A percentile compares a stretch with the other conserved stretches of the same genome.
Evolutionary conservation across 2,888 invertebrate genomes (phyloP).

Genomic region (Drosophila multiciliata): DNA sequence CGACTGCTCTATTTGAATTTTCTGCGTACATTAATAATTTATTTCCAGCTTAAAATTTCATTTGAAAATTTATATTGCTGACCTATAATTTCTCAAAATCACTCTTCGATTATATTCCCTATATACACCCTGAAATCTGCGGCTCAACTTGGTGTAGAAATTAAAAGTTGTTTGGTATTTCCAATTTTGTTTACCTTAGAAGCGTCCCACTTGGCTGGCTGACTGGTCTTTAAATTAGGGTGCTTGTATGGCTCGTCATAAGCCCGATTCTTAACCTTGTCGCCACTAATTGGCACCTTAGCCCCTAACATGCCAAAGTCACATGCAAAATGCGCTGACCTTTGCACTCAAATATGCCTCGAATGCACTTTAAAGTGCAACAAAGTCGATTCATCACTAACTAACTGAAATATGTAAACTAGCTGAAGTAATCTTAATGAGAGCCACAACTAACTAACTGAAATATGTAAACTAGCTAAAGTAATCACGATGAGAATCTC

Average conservation of each 20-base stretch:
- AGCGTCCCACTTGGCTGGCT: constrained; percentile 4
- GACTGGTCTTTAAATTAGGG: constrained; percentile 35
- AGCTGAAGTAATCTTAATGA: constrained; percentile 4
- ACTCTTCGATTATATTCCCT: not conserved
- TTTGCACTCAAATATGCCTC: constrained; percentile 58
- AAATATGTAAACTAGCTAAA: not conserved
- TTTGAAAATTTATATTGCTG: not conserved
- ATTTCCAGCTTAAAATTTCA: not conserved
- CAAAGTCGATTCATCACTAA: constrained; percentile 16
- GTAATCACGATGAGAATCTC: constrained; percentile 12
- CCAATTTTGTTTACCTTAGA: constrained; percentile 61
- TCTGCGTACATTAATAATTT: not conserved
- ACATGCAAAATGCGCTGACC: constrained; percentile 73
- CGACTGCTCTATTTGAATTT: not conserved
- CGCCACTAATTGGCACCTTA: constrained; percentile 71
- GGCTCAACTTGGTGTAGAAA: constrained; percentile 13
- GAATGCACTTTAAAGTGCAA: constrained; percentile 52
- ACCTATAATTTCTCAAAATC: not conserved
- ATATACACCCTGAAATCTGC: not conserved
- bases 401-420: not conserved
- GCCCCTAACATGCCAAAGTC: constrained; percentile 62
- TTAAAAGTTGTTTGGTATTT: constrained; percentile 47
- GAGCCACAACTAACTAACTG: constrained; percentile 5
- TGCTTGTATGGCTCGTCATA: constrained; percentile 43
- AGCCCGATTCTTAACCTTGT: constrained; percentile 70